Evolutionary conservation across 2,888 invertebrate species (phyloP).

Genomic region (Torymus texanus): DNA sequence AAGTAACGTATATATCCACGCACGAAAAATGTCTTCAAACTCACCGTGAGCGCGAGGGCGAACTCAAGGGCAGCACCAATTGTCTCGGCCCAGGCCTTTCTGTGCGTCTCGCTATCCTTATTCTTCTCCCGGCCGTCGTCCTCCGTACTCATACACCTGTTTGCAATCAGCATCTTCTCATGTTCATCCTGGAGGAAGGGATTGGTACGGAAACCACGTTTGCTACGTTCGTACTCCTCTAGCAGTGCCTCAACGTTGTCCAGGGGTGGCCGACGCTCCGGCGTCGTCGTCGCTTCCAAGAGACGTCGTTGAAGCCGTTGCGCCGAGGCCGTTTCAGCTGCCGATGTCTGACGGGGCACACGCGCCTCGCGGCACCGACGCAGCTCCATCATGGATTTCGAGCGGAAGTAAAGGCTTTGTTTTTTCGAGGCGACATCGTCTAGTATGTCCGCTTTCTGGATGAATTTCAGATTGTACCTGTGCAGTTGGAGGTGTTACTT

Average conservation of each 20-base stretch:
- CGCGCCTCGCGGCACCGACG: conserved; percentile 40
- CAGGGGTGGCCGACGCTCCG: not conserved
- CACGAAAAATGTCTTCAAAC: conserved; percentile 34
- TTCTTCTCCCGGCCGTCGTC: conserved; percentile 76
- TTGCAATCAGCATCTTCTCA: conserved; percentile 51
- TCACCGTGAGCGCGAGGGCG: conserved; percentile 79
- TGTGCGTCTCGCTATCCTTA: conserved; percentile 91
- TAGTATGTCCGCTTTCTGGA: conserved; percentile 55
- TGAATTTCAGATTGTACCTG: conserved; percentile 61
- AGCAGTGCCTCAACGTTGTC: conserved; percentile 67
- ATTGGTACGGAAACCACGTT: conserved; percentile 70
- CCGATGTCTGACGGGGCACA: conserved; percentile 10
- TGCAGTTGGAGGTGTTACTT: not conserved
- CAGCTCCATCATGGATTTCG: conserved; percentile 69
- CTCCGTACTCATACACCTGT: conserved; percentile 38
- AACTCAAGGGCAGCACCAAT: conserved; percentile 90
- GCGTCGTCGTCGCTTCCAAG: conserved; percentile 40
- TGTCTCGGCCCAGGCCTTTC: conserved; percentile 89
- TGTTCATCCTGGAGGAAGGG: conserved; percentile 67
- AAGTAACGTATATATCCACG: too few relatives aligned
- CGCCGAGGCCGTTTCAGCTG: not conserved
- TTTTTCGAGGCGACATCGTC: conserved; percentile 15
- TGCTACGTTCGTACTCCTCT: conserved; percentile 70
- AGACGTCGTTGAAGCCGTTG: not conserved
- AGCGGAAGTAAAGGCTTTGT: conserved; percentile 59